Evolutionary conservation across 2,113 vertebrate species (phyloP).

Genomic region (Chlorocebus sabaeus): DNA sequence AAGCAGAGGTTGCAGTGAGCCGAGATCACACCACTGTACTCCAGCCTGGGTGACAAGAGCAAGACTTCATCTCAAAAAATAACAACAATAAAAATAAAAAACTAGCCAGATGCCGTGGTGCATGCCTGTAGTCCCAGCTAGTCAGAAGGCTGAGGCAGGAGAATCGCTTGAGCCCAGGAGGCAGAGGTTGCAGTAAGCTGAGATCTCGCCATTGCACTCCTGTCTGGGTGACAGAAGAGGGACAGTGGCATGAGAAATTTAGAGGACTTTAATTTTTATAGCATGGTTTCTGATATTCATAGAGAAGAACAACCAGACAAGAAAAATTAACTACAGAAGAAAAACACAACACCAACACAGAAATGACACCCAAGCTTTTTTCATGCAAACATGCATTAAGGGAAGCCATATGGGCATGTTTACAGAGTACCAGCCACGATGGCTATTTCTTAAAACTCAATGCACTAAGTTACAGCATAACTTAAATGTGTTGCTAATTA

Average conservation of each 20-base stretch:
- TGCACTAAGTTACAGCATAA: background rate
- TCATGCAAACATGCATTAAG: background rate
- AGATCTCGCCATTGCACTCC: too few species aligned
- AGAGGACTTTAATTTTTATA: background rate
- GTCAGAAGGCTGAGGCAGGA: too few species aligned
- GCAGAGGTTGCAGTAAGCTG: too few species aligned
- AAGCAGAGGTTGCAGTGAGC: too few species aligned
- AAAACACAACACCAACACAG: background rate
- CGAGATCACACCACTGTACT: too few species aligned
- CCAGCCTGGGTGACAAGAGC: too few species aligned
- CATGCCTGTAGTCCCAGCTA: too few species aligned
- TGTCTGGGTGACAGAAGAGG: too few species aligned
- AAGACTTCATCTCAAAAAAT: too few species aligned
- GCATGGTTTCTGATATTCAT: background rate
- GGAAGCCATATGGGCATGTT: conserved; percentile 50
- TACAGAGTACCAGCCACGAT: conserved; percentile 27
- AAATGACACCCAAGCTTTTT: conserved; percentile 40
- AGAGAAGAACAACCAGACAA: conserved; percentile 3
- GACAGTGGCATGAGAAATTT: background rate
- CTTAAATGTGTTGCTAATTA: conserved; percentile 24
- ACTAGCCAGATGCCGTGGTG: too few species aligned
- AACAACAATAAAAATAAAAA: too few species aligned
- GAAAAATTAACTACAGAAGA: conserved; percentile 19
- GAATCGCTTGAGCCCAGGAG: too few species aligned
- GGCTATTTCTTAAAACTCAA: conserved; percentile 36